These are phyloP conservation scores for Chloroceryle amazona DNA, from an alignment of 2,797 vertebrate genomes.

Conservation along the genomic window DNA sequence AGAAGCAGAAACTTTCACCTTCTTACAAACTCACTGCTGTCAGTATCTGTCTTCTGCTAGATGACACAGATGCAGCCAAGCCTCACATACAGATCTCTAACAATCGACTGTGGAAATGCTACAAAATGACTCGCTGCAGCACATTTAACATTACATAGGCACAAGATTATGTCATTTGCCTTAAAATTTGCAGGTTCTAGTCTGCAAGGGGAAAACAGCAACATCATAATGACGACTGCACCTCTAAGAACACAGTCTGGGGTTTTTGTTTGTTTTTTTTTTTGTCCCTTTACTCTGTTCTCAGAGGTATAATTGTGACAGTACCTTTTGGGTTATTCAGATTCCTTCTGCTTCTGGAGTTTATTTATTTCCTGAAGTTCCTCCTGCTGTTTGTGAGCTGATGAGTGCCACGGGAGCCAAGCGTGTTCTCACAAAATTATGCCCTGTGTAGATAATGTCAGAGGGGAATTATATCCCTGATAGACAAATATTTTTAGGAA, in stretches of 20 bases:
- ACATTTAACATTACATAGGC: background rate
- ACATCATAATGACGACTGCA: background rate
- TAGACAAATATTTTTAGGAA: background rate
- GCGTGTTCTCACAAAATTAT: background rate
- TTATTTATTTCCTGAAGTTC: slow-evolving; percentile 3
- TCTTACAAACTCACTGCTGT: background rate
- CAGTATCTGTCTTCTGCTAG: background rate
- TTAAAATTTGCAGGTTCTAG: background rate
- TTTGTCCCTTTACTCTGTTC: background rate
- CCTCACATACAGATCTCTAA: fast-evolving
- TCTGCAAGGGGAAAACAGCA: background rate
- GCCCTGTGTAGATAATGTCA: background rate
- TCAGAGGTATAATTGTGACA: background rate
- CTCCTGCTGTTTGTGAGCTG: background rate
- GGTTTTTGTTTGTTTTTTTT: background rate
- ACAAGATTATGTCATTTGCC: background rate
- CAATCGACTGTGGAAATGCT: fast-evolving
- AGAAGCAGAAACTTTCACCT: background rate
- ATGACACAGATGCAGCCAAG: background rate
- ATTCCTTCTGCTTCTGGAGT: background rate
- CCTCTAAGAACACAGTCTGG: background rate
- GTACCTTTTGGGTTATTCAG: background rate
- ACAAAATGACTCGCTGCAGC: background rate
- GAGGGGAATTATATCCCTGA: background rate
- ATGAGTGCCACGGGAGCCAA: background rate